Conservation (phyloP, 2,113 vertebrate species). For the Oenanthe melanoleuca region DNA sequence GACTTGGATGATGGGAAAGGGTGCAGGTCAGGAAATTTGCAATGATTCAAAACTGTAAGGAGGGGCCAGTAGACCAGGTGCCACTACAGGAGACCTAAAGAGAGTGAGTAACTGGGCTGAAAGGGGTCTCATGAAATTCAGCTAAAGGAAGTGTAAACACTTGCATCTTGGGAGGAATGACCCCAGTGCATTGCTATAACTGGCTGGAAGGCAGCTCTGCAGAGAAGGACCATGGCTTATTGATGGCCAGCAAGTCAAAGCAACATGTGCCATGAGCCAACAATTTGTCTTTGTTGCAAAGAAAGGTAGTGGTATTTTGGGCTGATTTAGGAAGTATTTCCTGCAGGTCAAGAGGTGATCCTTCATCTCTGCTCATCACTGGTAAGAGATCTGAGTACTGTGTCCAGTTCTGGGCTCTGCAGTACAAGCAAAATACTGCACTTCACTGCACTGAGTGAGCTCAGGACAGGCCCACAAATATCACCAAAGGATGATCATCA, state of each 20-base stretch:
- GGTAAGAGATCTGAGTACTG: not conserved
- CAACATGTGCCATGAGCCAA: not conserved
- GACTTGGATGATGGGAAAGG: not conserved
- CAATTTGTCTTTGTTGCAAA: not conserved
- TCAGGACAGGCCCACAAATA: not conserved
- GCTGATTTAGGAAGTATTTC: not conserved
- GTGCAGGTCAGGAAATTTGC: not conserved
- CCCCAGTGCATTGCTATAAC: not conserved
- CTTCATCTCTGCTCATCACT: not conserved
- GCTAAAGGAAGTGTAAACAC: not conserved
- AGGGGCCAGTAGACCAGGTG: not conserved
- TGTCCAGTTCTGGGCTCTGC: not conserved
- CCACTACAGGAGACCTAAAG: not conserved
- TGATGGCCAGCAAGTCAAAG: not conserved
- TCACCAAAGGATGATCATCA: not conserved
- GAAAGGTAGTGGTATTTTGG: not conserved
- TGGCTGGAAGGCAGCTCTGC: not conserved
- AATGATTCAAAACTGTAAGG: not conserved
- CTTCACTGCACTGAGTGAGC: not conserved
- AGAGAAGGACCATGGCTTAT: not conserved
- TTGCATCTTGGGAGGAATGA: not conserved
- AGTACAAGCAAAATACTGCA: not conserved
- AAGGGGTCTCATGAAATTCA: not conserved
- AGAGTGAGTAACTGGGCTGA: not conserved
- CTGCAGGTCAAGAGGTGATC: not conserved